Conservation (phyloP, 2,797 vertebrate species). For the Muscicapa striata region DNA sequence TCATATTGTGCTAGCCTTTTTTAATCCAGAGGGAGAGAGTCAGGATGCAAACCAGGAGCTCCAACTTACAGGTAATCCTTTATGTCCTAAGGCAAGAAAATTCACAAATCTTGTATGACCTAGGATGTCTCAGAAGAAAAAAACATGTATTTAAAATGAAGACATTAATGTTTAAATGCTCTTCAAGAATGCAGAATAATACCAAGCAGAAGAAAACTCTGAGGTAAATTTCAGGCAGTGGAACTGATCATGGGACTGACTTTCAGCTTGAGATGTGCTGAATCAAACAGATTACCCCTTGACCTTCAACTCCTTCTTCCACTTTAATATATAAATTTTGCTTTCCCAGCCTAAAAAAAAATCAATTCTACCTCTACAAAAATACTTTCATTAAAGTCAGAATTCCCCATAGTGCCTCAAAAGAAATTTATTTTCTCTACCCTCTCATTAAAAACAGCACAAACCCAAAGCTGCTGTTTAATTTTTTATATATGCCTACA, state of each 20-base stretch:
- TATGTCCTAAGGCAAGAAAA: not conserved
- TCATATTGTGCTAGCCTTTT: not conserved
- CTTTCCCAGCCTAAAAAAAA: constrained; percentile 31
- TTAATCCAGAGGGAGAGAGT: not conserved
- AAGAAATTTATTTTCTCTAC: not conserved
- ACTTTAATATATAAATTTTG: not conserved
- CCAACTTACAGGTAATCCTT: not conserved
- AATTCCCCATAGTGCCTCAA: constrained; percentile 11
- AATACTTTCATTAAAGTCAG: constrained; percentile 30
- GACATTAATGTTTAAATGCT: not conserved
- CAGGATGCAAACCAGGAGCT: not conserved
- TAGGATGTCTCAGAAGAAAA: not conserved
- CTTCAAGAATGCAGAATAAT: not conserved
- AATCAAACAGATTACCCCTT: constrained; percentile 39
- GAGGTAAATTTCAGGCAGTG: not conserved
- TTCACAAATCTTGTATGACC: not conserved
- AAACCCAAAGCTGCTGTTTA: constrained; percentile 32
- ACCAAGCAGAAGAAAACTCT: not conserved
- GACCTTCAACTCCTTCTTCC: constrained; percentile 17
- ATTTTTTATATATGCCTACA: not conserved
- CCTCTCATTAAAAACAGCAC: constrained; percentile 20
- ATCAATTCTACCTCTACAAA: constrained; percentile 29
- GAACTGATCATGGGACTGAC: not conserved
- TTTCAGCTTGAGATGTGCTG: not conserved
- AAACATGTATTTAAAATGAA: not conserved